Conservation (phyloP, 2,113 vertebrate species). For the Ranitomeya imitator region DNA sequence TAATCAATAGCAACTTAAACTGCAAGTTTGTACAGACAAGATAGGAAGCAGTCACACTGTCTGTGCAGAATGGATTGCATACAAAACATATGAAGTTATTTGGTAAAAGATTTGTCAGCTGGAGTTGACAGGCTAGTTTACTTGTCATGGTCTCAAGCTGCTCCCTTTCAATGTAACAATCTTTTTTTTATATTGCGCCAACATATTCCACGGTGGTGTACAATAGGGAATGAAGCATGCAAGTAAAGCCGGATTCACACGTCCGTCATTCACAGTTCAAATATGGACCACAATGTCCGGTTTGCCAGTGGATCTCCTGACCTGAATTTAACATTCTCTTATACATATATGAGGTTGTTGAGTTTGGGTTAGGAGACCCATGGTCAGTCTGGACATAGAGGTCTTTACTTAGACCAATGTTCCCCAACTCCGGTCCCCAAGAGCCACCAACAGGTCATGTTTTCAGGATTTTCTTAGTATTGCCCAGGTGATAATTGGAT, state of each 20-base stretch:
- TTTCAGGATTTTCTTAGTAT: too few species aligned
- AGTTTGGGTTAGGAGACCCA: too few species aligned
- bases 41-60: neutral
- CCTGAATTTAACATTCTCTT: too few species aligned
- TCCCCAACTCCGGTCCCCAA: too few species aligned
- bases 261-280: too few species aligned
- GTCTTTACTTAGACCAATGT: too few species aligned
- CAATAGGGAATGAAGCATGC: neutral
- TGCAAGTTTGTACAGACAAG: constrained; percentile 40
- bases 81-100: constrained; percentile 19
- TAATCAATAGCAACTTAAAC: constrained; percentile 9
- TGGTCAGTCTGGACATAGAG: too few species aligned
- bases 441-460: too few species aligned
- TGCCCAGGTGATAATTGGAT: too few species aligned
- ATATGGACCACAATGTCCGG: too few species aligned
- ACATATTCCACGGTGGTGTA: neutral
- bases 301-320: too few species aligned
- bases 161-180: neutral
- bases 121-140: neutral
- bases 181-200: neutral
- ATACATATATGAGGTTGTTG: too few species aligned
- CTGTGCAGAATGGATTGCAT: constrained; percentile 3
- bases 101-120: neutral
- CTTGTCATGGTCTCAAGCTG: neutral
- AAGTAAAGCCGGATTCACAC: neutral